Evolutionary conservation across 2,113 vertebrate species (phyloP).

Genomic region (Sarotherodon lohbergeri): DNA sequence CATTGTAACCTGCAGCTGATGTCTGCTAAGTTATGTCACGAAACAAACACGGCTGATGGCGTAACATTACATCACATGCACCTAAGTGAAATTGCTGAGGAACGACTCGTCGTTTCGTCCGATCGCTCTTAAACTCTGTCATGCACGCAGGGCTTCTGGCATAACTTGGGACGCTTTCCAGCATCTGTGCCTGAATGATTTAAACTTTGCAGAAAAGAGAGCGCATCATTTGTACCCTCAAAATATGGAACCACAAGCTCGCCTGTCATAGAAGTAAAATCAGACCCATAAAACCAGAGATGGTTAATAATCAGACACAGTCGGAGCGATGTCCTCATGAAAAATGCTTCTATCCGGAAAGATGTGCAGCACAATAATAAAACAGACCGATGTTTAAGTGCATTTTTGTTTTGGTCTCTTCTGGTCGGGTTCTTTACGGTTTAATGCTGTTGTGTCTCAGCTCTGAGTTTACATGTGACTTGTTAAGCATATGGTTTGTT

Average conservation of each 20-base stretch:
- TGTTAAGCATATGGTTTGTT: conserved; percentile 62
- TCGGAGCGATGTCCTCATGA: not conserved
- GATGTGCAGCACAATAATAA: not conserved
- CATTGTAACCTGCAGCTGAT: conserved; percentile 40
- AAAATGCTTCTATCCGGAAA: not conserved
- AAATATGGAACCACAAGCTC: not conserved
- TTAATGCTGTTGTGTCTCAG: not conserved
- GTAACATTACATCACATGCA: not conserved
- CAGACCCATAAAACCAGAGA: not conserved
- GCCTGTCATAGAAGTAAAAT: not conserved
- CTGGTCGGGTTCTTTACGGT: not conserved
- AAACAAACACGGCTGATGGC: not conserved
- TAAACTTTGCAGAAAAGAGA: not conserved
- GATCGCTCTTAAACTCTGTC: conserved; percentile 16
- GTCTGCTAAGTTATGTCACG: conserved; percentile 20
- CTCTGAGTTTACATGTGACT: conserved; percentile 28
- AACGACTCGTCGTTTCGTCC: conserved; percentile 6
- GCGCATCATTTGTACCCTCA: not conserved
- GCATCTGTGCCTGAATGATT: not conserved
- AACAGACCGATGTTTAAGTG: not conserved
- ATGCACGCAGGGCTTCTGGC: not conserved
- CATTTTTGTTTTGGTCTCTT: not conserved
- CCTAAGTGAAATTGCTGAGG: not conserved
- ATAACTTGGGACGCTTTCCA: not conserved
- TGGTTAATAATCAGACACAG: not conserved